These are phyloP conservation scores for Cirrhinus molitorella DNA, from an alignment of 2,797 vertebrate genomes.

Conservation along the genomic window DNA sequence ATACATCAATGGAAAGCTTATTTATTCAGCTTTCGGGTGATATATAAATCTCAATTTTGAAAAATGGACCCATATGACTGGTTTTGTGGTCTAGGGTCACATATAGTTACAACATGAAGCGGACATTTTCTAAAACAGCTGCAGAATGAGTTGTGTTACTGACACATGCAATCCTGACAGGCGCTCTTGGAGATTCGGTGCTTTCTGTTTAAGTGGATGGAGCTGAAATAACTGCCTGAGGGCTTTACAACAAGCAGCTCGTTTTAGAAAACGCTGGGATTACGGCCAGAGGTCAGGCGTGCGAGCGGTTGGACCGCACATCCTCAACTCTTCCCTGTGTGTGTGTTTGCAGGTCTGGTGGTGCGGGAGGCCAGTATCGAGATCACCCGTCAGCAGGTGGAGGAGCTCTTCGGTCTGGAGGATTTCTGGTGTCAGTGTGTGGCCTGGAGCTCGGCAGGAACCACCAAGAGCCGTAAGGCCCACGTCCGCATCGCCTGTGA, in stretches of 20 bases:
- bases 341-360: slow-evolving; percentile 85
- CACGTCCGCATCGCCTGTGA: slow-evolving; percentile 98
- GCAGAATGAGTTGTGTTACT: not conserved
- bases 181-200: not conserved
- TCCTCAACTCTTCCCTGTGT: not conserved
- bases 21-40: no score
- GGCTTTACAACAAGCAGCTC: not conserved
- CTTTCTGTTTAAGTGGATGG: no score
- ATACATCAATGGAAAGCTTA: no score
- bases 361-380: slow-evolving; percentile 98
- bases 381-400: slow-evolving; percentile 98
- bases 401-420: slow-evolving; percentile 95
- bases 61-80: no score
- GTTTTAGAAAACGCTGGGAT: not conserved
- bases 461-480: slow-evolving; percentile 97
- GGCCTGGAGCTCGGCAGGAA: slow-evolving; percentile 97
- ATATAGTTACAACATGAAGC: not conserved
- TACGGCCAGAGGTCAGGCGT: not conserved
- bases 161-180: not conserved
- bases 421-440: slow-evolving; percentile 99
- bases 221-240: not conserved
- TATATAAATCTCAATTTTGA: no score
- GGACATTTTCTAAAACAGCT: not conserved
- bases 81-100: no score
- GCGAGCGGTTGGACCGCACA: not conserved